Evolutionary conservation across 2,797 vertebrate genomes (phyloP).

Genomic region (Pseudochromis fuscus): DNA sequence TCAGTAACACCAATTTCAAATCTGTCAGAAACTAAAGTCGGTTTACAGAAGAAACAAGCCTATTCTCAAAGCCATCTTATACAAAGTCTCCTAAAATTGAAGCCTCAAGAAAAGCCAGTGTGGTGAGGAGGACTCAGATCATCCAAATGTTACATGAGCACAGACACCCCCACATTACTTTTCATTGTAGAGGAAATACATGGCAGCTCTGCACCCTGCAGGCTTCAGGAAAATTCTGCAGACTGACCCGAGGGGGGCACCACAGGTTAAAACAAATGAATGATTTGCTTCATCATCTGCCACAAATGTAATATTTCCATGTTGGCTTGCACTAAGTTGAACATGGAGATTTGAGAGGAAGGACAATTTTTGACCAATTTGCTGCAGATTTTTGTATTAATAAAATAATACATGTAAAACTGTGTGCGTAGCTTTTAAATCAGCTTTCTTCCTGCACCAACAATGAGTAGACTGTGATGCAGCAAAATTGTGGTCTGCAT

Average conservation of each 20-base stretch:
- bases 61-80: not conserved
- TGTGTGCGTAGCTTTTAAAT: not conserved
- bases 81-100: not conserved
- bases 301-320: not conserved
- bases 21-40: not conserved
- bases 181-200: not conserved
- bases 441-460: constrained; percentile 15
- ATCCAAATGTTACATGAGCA: too few relatives aligned
- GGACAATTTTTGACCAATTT: not conserved
- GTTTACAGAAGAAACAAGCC: not conserved
- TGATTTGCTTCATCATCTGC: constrained; percentile 1
- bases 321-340: constrained; percentile 4
- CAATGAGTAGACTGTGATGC: not conserved
- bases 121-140: too few relatives aligned
- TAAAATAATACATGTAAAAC: not conserved
- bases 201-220: not conserved
- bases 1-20: too few relatives aligned
- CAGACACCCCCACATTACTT: not conserved
- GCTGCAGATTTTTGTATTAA: too few relatives aligned
- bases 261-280: constrained; percentile 17
- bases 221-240: constrained; percentile 8
- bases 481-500: too few relatives aligned
- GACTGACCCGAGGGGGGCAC: constrained; percentile 45
- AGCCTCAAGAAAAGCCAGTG: not conserved
- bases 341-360: not conserved